A percentile compares a stretch with the other conserved stretches of the same genome.
Conservation (phyloP, 1,140 invertebrate genomes). For the Lordiphosa mommai region DNA sequence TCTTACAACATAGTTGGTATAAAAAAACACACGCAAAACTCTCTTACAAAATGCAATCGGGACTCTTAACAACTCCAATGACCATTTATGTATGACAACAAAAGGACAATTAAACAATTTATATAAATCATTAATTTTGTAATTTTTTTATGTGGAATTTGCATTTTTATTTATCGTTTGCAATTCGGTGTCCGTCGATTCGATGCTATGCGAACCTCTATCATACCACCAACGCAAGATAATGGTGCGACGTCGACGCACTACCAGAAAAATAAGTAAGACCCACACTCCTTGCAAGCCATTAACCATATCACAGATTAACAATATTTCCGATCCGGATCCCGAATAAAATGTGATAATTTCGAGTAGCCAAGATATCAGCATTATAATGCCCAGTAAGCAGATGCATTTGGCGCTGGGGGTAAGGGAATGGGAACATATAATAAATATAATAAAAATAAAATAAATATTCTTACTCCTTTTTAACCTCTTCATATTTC, state of each 20-base stretch:
- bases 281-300: constrained; percentile 73
- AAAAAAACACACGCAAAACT: neutral
- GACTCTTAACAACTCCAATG: constrained; percentile 44
- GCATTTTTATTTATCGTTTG: constrained; percentile 38
- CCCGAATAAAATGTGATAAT: constrained; percentile 73
- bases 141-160: constrained; percentile 50
- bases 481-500: constrained; percentile 71
- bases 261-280: constrained; percentile 71
- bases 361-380: constrained; percentile 73
- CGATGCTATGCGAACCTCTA: constrained; percentile 65
- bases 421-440: neutral
- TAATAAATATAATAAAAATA: no score
- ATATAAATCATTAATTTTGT: constrained; percentile 41
- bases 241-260: constrained; percentile 65
- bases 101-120: constrained; percentile 56
- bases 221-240: constrained; percentile 78
- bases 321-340: constrained; percentile 40
- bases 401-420: constrained; percentile 70
- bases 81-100: constrained; percentile 40
- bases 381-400: constrained; percentile 63
- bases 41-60: constrained; percentile 32
- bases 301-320: constrained; percentile 75
- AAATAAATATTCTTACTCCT: constrained; percentile 52
- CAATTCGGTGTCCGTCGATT: constrained; percentile 51
- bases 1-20: constrained; percentile 62